Evolutionary conservation across 64 coral and sea anemone species (phyloP), one percentile per base, ranked within the genome.

Genomic region (Pocillopora damicornis): DNA sequence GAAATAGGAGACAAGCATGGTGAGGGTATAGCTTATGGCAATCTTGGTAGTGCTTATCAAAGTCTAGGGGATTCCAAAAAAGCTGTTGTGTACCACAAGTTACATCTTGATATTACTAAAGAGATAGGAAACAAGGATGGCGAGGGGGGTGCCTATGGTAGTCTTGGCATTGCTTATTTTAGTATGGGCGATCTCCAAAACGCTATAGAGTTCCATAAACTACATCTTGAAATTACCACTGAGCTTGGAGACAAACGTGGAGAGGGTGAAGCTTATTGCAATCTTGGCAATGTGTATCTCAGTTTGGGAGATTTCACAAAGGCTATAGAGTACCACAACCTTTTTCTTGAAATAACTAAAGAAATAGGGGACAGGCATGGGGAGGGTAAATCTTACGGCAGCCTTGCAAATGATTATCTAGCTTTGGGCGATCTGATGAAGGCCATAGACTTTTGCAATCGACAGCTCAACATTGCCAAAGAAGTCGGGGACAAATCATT

Each of bases 311-410:
- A 86, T n/a, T 26, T 65, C 63, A n/a, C 60, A 12, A 35, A 83
- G 15, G 80, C 60, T 14, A 83, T 83, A 11, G 58, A 62, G 35
- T 62, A 72, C 61, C 82, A 86, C 82, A 34, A 86, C 22, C 61
- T 34, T 17, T 11, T 71, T 63, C 25, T 86, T 5, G 58, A 86
- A 63, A 86, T 69, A 17, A 64, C 20, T 20, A 13, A 45, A 35
- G 15, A 86, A 14, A 73, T 60, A 15, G 82, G 82, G 12, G 66
- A 86, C 37, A 86, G 3, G 63, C 62, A 35, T 23, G 82, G 82
- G 12, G 51, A 86, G 51, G 13, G 20, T n/a, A 23, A 13, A n/a
- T 34, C 51, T 10, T 57, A 16, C 13, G 23, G 61, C 9, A 68
- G 66, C 16, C 37, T 86, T 22, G 82, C 62, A 45, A 35, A 34